Base-by-base conservation (phyloP, 2,113 vertebrate genomes). In the Platichthys flesus region DNA sequence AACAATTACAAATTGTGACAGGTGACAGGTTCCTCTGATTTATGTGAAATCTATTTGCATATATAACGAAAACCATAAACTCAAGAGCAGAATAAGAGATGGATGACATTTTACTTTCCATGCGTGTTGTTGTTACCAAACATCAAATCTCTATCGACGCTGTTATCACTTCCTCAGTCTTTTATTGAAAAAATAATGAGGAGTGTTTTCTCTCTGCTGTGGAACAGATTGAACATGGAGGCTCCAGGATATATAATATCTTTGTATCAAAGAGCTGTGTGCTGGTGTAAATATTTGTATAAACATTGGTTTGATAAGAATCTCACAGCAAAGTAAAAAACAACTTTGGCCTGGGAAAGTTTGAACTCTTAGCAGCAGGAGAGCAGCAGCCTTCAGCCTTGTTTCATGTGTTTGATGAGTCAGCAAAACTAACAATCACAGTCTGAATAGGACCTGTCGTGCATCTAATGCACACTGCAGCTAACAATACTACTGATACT, bases 141-240 rank as follows among this genome's bases (percentile, higher is more conserved):
- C 12, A 68, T 63, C 12, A 51, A 69, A 21, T 2, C 40, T 12
- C 65, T 21, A 57, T 24, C 18, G 49, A 12, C 3, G 40, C 40
- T 3, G 40, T 42, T 42, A 13, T 42, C 12, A 3, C 12, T 13
- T 42, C 40, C 40, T 42, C 12, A 3, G 40, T 42, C 40, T 24
- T 9, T 52, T 37, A 24, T 28, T 28, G 26, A 28, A 28, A 28
- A 21, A 8, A 42, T 42, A 42, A 42, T 13, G 12, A 42, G 40
- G 12, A 42, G 9, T 42, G 2, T 42, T 42, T 42, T 42, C 40
- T 42, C 7, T 66, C 21, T 52, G 55, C 1, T 23, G 14, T 13
- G 3, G 14, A 72, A 67, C 40, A 72, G 9, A 79, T 55, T 56
- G 23, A 56, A 71, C 42, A 18, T 13, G n/a, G 55, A 67, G 45